Percentiles rank a stretch among this genome's conserved stretches.
phyloP scores from a whole-genome alignment of 1,140 invertebrate species.

The Saccostrea cuccullata region DNA sequence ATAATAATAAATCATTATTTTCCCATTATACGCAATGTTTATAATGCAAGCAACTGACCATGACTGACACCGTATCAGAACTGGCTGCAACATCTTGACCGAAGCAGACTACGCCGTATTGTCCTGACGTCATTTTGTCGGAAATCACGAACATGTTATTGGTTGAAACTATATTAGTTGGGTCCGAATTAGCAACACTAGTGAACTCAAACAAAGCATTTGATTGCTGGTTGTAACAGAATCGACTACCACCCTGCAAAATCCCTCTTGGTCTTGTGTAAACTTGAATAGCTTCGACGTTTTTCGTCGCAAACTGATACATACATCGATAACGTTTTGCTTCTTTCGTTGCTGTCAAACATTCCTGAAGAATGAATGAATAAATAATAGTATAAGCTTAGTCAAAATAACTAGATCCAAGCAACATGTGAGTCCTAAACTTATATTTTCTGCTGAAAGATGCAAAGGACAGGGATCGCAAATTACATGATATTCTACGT shows the following conservation, averaged over 20 bases:
- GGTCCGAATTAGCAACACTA: not conserved
- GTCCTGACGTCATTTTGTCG: not conserved
- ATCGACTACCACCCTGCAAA: not conserved
- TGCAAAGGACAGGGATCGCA: no score
- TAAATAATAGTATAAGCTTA: no score
- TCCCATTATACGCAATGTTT: not conserved
- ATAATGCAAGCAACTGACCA: not conserved
- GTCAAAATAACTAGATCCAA: no score
- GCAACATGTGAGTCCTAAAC: no score
- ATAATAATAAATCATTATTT: no score
- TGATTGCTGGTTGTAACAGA: constrained; percentile 13
- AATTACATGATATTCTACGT: no score
- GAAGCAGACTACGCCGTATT: constrained; percentile 25
- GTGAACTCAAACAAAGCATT: not conserved
- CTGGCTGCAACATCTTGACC: constrained; percentile 27
- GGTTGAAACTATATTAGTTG: not conserved
- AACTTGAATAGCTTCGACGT: not conserved
- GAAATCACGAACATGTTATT: constrained; percentile 32
- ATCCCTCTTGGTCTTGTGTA: not conserved
- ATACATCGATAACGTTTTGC: not conserved
- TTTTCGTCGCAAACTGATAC: constrained; percentile 11
- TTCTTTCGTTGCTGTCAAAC: constrained; percentile 22
- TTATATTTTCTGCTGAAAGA: no score
- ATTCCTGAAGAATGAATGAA: constrained; percentile 6
- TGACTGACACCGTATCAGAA: constrained; percentile 25